Evolutionary conservation across 30 jellyfish, hydroid and myxozoan species (phyloP).

Genomic region (Pseudorhiza aurosa): DNA sequence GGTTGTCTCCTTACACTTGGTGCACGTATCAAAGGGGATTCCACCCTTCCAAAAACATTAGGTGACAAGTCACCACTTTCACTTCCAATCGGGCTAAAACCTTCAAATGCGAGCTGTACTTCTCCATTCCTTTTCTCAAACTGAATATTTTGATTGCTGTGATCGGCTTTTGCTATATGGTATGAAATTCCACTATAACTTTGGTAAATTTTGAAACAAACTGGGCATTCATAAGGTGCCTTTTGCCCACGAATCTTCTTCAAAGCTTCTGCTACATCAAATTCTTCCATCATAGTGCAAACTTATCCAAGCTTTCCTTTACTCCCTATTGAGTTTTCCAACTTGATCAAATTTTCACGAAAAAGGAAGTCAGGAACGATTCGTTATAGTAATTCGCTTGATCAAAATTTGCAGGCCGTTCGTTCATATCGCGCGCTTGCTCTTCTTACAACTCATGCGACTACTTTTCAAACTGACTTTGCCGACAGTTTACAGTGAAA

Average conservation of each 20-base stretch:
- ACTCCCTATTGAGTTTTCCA: background rate
- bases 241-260: conserved; percentile 61
- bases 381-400: background rate
- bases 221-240: conserved; percentile 94
- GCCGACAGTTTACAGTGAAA: background rate
- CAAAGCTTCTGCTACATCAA: conserved; percentile 65
- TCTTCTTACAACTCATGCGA: too few species aligned
- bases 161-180: conserved; percentile 85
- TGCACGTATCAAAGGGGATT: conserved; percentile 86
- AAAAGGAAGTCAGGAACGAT: background rate
- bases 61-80: conserved; percentile 57
- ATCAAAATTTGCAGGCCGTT: background rate
- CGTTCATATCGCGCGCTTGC: conserved; percentile 21
- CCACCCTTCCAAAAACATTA: conserved; percentile 63
- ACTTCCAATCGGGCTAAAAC: conserved; percentile 74
- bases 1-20: conserved; percentile 89
- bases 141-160: conserved; percentile 63
- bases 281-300: conserved; percentile 43
- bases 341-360: background rate
- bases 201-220: conserved; percentile 87
- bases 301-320: background rate
- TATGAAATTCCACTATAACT: conserved; percentile 93
- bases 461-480: background rate
- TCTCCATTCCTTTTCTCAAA: conserved; percentile 64
- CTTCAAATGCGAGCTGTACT: conserved; percentile 62